Evolutionary conservation across 2,888 invertebrate species (phyloP).

Genomic region (Aleiodes testaceus): DNA sequence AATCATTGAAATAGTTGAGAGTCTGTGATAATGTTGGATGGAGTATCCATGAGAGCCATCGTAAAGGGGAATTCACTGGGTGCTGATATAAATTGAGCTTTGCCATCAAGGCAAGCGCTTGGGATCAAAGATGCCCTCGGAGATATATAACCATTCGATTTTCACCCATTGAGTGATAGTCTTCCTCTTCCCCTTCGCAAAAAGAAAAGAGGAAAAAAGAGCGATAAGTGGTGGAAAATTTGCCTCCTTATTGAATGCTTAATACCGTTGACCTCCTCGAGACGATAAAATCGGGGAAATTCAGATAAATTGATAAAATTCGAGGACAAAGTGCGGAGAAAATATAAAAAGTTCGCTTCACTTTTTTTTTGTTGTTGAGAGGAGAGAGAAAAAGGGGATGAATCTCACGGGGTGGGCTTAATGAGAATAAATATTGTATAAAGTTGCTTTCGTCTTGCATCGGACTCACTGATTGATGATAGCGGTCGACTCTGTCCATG

Average conservation of each 20-base stretch:
- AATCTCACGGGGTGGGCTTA: conserved; percentile 55
- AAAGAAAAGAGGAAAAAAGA: background rate
- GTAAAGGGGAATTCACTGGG: conserved; percentile 71
- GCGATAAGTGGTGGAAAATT: no score
- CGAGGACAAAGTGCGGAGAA: background rate
- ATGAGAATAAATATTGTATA: conserved; percentile 73
- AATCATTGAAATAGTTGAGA: background rate
- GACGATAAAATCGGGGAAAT: no score
- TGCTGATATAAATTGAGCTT: conserved; percentile 72
- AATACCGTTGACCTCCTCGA: no score
- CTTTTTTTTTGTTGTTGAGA: background rate
- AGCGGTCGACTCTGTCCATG: conserved; percentile 59
- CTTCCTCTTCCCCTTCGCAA: background rate
- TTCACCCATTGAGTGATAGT: conserved; percentile 64
- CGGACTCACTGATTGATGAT: conserved; percentile 69
- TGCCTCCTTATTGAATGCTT: no score
- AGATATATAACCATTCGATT: conserved; percentile 66
- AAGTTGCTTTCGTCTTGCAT: conserved; percentile 64
- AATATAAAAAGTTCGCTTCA: background rate
- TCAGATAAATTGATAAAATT: conserved; percentile 1
- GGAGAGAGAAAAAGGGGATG: background rate
- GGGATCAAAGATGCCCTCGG: conserved; percentile 61
- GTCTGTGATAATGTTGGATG: conserved; percentile 48
- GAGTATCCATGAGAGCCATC: conserved; percentile 58
- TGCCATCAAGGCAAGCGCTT: conserved; percentile 71